Evolutionary conservation across 2,113 vertebrate species (phyloP).

Genomic region (Tympanuchus pallidicinctus): DNA sequence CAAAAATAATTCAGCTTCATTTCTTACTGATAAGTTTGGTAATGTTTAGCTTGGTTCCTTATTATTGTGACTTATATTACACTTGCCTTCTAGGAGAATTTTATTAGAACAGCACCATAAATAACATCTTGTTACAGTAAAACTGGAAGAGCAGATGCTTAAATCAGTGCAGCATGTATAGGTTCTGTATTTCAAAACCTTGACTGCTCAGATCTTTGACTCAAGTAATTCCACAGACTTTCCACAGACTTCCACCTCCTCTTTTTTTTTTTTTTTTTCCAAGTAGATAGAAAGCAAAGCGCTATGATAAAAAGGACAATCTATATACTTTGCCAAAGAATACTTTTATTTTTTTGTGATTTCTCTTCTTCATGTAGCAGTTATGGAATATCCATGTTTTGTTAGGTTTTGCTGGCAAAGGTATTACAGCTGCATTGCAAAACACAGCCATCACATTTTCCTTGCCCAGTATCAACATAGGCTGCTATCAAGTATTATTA

Average conservation of each 20-base stretch:
- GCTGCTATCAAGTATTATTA: not conserved
- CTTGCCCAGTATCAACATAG: not conserved
- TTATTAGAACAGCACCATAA: slow-evolving; percentile 24
- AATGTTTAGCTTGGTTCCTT: not conserved
- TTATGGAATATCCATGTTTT: not conserved
- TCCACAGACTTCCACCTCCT: not conserved
- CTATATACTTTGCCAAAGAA: not conserved
- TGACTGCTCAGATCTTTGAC: not conserved
- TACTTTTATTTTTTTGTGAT: not conserved
- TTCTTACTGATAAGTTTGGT: not conserved
- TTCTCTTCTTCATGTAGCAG: not conserved
- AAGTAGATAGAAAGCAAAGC: not conserved
- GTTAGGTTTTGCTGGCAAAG: not conserved
- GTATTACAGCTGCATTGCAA: not conserved
- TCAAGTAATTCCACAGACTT: not conserved
- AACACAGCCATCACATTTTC: not conserved
- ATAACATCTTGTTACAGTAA: slow-evolving; percentile 16
- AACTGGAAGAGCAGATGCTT: slow-evolving; percentile 23
- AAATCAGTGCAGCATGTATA: not conserved
- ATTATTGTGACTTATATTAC: slow-evolving; percentile 4
- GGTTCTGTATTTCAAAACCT: not conserved
- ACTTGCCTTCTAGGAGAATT: not conserved
- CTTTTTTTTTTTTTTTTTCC: not conserved
- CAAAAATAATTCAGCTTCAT: not conserved
- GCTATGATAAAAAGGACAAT: not conserved